Percentiles rank a stretch among this genome's conserved stretches.
These are phyloP conservation scores for Tychaedon coryphoeus DNA, from an alignment of 2,113 vertebrate species.

Conservation along the genomic window DNA sequence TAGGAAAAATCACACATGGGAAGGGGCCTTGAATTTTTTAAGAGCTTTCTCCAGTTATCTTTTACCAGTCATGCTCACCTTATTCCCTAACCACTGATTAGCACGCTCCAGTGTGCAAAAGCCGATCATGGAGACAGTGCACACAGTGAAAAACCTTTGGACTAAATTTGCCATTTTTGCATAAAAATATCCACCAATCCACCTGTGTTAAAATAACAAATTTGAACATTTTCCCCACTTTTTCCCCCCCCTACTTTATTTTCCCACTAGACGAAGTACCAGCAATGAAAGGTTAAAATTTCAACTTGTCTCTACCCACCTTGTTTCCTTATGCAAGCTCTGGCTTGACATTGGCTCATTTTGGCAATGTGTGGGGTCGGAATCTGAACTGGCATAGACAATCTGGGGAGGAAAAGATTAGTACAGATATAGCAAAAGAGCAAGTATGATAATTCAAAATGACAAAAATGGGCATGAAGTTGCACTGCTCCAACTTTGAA, in stretches of 20 bases:
- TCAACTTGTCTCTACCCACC: background rate
- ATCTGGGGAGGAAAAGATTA: background rate
- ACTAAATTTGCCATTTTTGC: background rate
- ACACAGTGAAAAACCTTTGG: background rate
- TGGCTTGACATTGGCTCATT: background rate
- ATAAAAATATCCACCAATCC: background rate
- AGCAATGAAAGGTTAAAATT: background rate
- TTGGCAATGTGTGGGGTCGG: background rate
- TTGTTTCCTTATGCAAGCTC: background rate
- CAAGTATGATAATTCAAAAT: background rate
- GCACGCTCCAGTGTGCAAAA: background rate
- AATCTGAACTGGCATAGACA: background rate
- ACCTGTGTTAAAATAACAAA: background rate
- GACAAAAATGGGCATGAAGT: slow-evolving; percentile 49
- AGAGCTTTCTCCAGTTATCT: slow-evolving; percentile 2
- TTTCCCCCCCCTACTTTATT: background rate
- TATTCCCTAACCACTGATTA: background rate
- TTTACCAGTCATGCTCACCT: background rate
- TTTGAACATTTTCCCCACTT: background rate
- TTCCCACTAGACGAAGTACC: background rate
- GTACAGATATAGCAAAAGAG: background rate
- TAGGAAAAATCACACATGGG: slow-evolving; percentile 42
- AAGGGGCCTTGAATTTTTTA: slow-evolving; percentile 34
- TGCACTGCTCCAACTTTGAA: slow-evolving; percentile 51
- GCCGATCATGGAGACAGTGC: background rate